Percentiles rank a stretch among this genome's conserved stretches.
phyloP scores from a whole-genome alignment of 64 coral and sea anemone species.

The Catalaphyllia jardinei region DNA sequence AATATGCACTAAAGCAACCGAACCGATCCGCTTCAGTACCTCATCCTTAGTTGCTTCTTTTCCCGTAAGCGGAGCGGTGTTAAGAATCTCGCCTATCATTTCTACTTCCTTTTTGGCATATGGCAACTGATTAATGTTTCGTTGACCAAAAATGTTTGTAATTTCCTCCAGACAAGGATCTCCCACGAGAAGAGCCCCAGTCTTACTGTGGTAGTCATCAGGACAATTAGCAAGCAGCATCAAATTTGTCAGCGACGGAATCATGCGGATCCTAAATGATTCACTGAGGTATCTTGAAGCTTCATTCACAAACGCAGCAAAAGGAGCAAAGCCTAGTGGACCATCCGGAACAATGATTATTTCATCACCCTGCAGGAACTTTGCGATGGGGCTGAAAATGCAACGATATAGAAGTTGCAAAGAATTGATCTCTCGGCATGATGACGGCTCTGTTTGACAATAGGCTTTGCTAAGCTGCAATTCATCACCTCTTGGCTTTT shows the following conservation, averaged over 20 bases:
- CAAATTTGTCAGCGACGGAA: slow-evolving; percentile 13
- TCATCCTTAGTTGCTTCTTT: slow-evolving; percentile 28
- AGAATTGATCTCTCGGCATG: neutral
- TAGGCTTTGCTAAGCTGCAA: neutral
- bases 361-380: neutral
- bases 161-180: neutral
- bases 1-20: slow-evolving; percentile 29
- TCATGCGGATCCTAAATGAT: neutral
- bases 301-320: slow-evolving; percentile 8
- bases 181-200: slow-evolving; percentile 9
- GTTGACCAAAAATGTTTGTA: neutral
- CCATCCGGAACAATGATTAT: slow-evolving; percentile 45
- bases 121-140: neutral
- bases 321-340: neutral
- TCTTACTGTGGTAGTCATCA: neutral
- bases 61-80: slow-evolving; percentile 4
- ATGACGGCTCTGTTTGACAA: neutral
- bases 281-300: neutral
- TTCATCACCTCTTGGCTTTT: neutral
- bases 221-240: slow-evolving; percentile 4
- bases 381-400: neutral
- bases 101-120: slow-evolving; percentile 14
- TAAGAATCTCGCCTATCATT: slow-evolving; percentile 6
- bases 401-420: neutral
- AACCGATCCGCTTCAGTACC: neutral